phyloP scores from a whole-genome alignment of 2,888 invertebrate genomes.

The Antitype chi region DNA sequence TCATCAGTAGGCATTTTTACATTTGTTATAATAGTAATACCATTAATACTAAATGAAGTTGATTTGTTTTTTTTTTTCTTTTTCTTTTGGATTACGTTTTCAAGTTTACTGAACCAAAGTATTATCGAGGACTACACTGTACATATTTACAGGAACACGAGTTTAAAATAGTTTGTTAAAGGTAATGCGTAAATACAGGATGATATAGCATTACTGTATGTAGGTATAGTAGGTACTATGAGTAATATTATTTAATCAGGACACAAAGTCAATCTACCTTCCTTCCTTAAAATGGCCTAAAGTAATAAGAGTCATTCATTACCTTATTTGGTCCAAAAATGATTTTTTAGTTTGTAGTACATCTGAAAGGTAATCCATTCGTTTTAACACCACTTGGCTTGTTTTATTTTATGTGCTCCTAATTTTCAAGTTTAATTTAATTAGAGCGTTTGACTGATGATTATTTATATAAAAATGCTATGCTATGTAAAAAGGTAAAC shows the following conservation, averaged over 20 bases:
- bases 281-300: neutral
- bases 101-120: neutral
- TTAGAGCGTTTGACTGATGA: conserved; percentile 10
- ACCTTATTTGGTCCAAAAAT: neutral
- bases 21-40: neutral
- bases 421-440: conserved; percentile 58
- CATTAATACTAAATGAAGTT: neutral
- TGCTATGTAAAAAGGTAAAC: neutral
- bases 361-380: neutral
- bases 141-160: neutral
- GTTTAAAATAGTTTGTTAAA: too few relatives aligned
- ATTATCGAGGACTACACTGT: neutral
- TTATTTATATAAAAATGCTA: too few relatives aligned
- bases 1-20: neutral
- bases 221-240: neutral
- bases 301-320: neutral
- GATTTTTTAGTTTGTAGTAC: neutral
- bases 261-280: neutral
- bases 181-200: neutral
- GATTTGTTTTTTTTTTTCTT: neutral
- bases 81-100: too few relatives aligned
- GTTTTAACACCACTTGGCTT: conserved; percentile 23
- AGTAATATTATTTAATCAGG: neutral
- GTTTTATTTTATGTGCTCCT: conserved; percentile 12
- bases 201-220: too few relatives aligned